Evolutionary conservation across 2,888 invertebrate species (phyloP), one percentile per base, ranked within the genome.

Genomic region (Dasypogon diadema): DNA sequence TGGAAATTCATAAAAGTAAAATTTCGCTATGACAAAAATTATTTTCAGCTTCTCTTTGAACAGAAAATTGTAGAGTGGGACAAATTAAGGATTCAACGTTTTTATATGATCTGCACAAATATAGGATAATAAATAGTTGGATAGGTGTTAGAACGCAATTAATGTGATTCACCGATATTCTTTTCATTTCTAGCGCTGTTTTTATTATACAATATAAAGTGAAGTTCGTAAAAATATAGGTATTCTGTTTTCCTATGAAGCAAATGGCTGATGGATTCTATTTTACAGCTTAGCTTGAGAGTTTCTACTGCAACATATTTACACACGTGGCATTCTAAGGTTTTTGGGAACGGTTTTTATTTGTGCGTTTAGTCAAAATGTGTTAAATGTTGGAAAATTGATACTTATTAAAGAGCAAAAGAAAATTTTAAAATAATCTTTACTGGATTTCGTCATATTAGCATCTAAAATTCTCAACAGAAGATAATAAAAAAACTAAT

Each of bases 311-410:
- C 63, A 63, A 63, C 42, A 42, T 63, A 63, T 63, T 63, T 63
- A 63, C 63, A 63, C n/a, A 42, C 63, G 37, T 42, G 42, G 63
- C 63, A 63, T 18, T 37, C 37, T 37, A 5, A 63, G 63, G 18
- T 26, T 37, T 63, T 63, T 63, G 63, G 63, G 63, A 63, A 63
- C 63, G 63, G 63, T 63, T 63, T 16, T 63, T 63, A 63, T 22
- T 63, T 63, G 63, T 63, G 63, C 63, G 63, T 37, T 63, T 63
- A 63, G 63, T 63, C 63, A 63, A 63, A 63, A 63, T 63, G 63
- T 63, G 63, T 63, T 42, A 12, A 63, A 63, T 63, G 63, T 21
- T 42, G 30, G 16, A 58, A 34, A 58, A 58, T 58, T 56, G 10
- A 10, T 58, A n/a, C n/a, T 48, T 14, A 48, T 48, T 12, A 48